Conservation (phyloP, 2,797 vertebrate genomes). For the Percopsis omiscomaycus region DNA sequence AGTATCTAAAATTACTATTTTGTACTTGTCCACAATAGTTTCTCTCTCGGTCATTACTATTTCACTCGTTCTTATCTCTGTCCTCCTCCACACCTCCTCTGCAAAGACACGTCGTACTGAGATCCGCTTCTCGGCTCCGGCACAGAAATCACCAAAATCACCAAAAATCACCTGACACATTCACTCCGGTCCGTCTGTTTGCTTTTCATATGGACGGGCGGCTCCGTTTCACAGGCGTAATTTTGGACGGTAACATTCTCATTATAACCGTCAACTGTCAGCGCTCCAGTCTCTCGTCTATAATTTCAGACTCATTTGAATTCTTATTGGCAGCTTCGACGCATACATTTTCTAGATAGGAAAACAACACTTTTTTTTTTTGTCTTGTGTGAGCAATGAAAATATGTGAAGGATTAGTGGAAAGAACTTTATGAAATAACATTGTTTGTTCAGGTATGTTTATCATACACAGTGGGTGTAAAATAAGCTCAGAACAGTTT, state of each 20-base stretch:
- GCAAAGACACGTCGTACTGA: constrained; percentile 25
- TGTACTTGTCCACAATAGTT: background rate
- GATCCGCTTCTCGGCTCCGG: constrained; percentile 26
- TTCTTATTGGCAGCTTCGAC: constrained; percentile 60
- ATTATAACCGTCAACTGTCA: constrained; percentile 66
- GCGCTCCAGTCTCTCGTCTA: constrained; percentile 48
- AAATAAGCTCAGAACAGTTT: background rate
- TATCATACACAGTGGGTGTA: constrained; percentile 27
- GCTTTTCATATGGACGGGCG: constrained; percentile 36
- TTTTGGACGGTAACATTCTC: constrained; percentile 61
- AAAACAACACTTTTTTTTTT: constrained; percentile 42
- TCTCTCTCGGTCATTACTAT: background rate
- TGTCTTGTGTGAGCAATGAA: constrained; percentile 38
- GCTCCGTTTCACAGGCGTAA: constrained; percentile 58
- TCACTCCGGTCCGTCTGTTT: constrained; percentile 51
- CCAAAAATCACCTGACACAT: constrained; percentile 47
- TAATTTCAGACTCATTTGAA: constrained; percentile 68
- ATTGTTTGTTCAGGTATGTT: constrained; percentile 41
- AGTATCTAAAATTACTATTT: background rate
- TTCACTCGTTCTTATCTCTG: constrained; percentile 8
- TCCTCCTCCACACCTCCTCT: constrained; percentile 7
- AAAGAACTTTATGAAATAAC: constrained; percentile 29
- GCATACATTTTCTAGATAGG: constrained; percentile 59
- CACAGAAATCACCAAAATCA: constrained; percentile 18
- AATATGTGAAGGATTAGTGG: constrained; percentile 42